Evolutionary conservation across 2,113 vertebrate genomes (phyloP).

Genomic region (Lophius piscatorius): DNA sequence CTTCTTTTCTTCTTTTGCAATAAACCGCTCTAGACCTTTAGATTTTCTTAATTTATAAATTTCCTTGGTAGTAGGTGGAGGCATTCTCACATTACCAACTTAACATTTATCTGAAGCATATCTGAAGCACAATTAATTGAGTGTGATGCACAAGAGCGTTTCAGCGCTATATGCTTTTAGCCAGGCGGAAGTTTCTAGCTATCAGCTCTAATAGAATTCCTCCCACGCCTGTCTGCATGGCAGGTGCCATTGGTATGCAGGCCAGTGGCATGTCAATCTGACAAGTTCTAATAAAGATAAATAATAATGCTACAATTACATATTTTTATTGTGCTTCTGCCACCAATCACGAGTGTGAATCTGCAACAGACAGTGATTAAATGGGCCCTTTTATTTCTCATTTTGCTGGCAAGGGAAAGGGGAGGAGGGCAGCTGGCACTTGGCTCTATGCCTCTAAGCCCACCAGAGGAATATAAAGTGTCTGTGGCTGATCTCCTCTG

Average conservation of each 20-base stretch:
- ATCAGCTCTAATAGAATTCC: constrained; percentile 29
- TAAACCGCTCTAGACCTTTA: constrained; percentile 3
- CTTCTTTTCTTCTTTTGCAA: not conserved
- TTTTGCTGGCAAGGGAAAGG: constrained; percentile 44
- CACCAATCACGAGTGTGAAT: constrained; percentile 63
- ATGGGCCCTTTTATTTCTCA: constrained; percentile 64
- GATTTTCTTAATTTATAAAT: constrained; percentile 21
- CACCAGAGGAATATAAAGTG: constrained; percentile 77
- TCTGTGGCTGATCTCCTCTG: constrained; percentile 75
- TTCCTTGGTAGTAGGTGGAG: too few relatives aligned
- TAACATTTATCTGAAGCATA: constrained; percentile 27
- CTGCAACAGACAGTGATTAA: constrained; percentile 63
- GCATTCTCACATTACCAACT: constrained; percentile 12
- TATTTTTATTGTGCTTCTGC: constrained; percentile 71
- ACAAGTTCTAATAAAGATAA: constrained; percentile 84
- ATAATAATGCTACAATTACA: constrained; percentile 79
- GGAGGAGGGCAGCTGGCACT: constrained; percentile 40
- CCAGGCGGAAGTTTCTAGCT: constrained; percentile 21
- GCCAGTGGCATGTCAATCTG: constrained; percentile 72
- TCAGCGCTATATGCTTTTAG: constrained; percentile 8
- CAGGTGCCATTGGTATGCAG: constrained; percentile 75
- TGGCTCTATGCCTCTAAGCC: constrained; percentile 70
- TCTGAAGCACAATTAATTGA: constrained; percentile 36
- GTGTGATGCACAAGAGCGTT: constrained; percentile 17
- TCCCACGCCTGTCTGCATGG: constrained; percentile 19